Conservation (phyloP, 1,140 invertebrate genomes). For the Drosophila novamexicana region DNA sequence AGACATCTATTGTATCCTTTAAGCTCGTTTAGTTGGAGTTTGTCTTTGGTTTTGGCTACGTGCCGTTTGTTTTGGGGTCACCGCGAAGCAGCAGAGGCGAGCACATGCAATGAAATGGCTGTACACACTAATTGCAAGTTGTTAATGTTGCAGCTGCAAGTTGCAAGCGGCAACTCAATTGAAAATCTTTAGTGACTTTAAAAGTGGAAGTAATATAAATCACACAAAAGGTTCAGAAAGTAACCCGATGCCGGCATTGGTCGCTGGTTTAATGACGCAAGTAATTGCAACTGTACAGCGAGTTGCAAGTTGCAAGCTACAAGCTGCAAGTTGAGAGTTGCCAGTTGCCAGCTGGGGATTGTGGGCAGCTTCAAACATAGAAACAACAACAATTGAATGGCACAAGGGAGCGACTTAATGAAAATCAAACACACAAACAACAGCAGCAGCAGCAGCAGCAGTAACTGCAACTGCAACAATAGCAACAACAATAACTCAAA, state of each 20-base stretch:
- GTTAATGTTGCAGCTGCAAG: slow-evolving; percentile 63
- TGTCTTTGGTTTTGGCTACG: slow-evolving; percentile 35
- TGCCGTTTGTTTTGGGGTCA: slow-evolving; percentile 54
- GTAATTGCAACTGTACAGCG: slow-evolving; percentile 68
- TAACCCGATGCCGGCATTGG: slow-evolving; percentile 63
- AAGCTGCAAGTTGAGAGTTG: slow-evolving; percentile 21
- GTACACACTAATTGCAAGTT: slow-evolving; percentile 70
- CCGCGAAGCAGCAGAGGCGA: slow-evolving; percentile 40
- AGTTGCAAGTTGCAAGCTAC: slow-evolving; percentile 25
- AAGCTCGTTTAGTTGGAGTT: slow-evolving; percentile 8
- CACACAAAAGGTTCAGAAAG: slow-evolving; percentile 73
- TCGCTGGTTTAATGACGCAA: slow-evolving; percentile 73
- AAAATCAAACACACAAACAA: slow-evolving; percentile 72
- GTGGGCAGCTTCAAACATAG: slow-evolving; percentile 20
- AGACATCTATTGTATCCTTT: slow-evolving; percentile 27
- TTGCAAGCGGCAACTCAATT: slow-evolving; percentile 62
- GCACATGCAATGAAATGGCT: slow-evolving; percentile 1
- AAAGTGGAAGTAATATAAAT: slow-evolving; percentile 77
- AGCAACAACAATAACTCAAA: slow-evolving; percentile 68
- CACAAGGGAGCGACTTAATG: slow-evolving; percentile 69
- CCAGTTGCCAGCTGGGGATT: slow-evolving; percentile 29
- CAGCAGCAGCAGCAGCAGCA: slow-evolving; percentile 41
- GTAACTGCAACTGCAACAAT: slow-evolving; percentile 12
- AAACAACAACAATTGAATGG: slow-evolving; percentile 26
- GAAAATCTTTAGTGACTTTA: slow-evolving; percentile 70